Evolutionary conservation across 2,888 invertebrate species (phyloP).

Genomic region (Uropetala carovei): DNA sequence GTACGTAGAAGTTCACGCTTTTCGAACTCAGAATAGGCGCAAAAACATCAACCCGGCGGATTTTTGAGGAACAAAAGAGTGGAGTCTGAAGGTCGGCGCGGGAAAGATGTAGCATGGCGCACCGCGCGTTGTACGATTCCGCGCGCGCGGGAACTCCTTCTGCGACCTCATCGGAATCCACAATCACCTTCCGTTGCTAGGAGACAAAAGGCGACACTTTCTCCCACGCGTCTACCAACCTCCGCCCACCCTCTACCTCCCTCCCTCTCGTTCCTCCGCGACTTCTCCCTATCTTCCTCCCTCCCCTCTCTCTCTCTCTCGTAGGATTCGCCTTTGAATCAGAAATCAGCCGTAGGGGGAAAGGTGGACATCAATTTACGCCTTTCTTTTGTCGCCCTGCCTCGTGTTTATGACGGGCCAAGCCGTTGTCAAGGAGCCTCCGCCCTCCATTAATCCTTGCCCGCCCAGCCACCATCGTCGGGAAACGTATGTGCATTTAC

Average conservation of each 20-base stretch:
- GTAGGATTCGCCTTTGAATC: constrained; percentile 34
- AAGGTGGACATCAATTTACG: constrained; percentile 54
- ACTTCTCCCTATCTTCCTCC: neutral
- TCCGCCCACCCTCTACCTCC: neutral
- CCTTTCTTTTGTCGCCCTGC: constrained; percentile 54
- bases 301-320: neutral
- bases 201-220: constrained; percentile 41
- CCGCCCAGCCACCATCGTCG: neutral
- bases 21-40: too few relatives aligned
- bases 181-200: constrained; percentile 26
- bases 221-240: constrained; percentile 10
- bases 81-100: too few relatives aligned
- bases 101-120: too few relatives aligned
- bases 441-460: constrained; percentile 58
- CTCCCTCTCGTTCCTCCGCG: neutral
- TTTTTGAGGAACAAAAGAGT: too few relatives aligned
- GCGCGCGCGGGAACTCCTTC: neutral
- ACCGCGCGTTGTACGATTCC: too few relatives aligned
- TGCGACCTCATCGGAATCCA: constrained; percentile 25
- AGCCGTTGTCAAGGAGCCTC: constrained; percentile 17
- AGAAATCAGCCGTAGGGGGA: constrained; percentile 42
- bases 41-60: too few relatives aligned
- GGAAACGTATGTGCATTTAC: neutral
- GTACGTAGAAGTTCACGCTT: too few relatives aligned
- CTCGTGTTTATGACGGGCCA: constrained; percentile 57